Conservation (phyloP, 2,888 invertebrate genomes). For the Rosalia funebris region DNA sequence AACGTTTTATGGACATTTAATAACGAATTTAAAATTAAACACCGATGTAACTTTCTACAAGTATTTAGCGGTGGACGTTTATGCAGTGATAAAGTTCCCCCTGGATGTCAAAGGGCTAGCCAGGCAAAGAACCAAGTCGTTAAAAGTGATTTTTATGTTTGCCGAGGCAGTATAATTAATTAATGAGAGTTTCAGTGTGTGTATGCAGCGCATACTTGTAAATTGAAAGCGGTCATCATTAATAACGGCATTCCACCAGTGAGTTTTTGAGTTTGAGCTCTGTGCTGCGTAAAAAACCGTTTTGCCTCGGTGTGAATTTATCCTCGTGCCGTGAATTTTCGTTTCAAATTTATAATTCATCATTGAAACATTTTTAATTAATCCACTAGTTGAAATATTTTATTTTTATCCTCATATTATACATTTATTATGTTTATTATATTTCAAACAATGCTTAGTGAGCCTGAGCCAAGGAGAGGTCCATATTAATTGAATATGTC, state of each 20-base stretch:
- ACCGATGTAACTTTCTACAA: background rate
- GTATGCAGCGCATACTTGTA: slow-evolving; percentile 26
- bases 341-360: too few relatives aligned
- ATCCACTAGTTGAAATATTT: too few relatives aligned
- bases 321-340: too few relatives aligned
- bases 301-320: too few relatives aligned
- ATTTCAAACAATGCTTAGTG: too few relatives aligned
- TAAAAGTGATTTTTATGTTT: slow-evolving; percentile 26
- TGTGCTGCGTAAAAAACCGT: slow-evolving; percentile 35
- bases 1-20: background rate
- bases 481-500: too few relatives aligned
- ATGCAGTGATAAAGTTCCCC: slow-evolving; percentile 9
- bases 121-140: slow-evolving; percentile 10
- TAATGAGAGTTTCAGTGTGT: slow-evolving; percentile 23
- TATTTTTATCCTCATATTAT: too few relatives aligned
- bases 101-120: slow-evolving; percentile 15
- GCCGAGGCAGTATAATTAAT: slow-evolving; percentile 24
- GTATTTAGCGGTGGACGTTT: slow-evolving; percentile 8
- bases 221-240: slow-evolving; percentile 35
- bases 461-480: too few relatives aligned
- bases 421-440: too few relatives aligned
- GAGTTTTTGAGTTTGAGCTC: slow-evolving; percentile 33
- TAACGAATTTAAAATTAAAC: slow-evolving; percentile 1
- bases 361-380: too few relatives aligned
- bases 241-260: slow-evolving; percentile 39